Evolutionary conservation across 92 coral and sea anemone species (phyloP).

Genomic region (Plumapathes pennacea): DNA sequence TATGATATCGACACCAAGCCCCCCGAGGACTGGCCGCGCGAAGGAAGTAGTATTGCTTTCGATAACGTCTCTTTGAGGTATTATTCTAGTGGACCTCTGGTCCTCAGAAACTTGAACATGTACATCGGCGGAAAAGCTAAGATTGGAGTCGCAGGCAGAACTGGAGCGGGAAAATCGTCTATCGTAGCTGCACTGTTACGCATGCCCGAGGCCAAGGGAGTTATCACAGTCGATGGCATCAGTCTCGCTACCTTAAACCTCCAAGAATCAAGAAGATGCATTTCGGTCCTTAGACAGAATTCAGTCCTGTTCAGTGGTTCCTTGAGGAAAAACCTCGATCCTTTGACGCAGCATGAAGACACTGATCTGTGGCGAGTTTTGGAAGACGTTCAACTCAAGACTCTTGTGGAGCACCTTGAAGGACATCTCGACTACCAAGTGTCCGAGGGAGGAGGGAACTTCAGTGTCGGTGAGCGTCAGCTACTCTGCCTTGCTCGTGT

Average conservation of each 20-base stretch:
- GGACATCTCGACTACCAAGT: constrained; percentile 77
- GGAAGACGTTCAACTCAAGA: constrained; percentile 62
- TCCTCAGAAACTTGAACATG: constrained; percentile 56
- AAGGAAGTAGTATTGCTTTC: constrained; percentile 58
- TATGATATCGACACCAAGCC: constrained; percentile 69
- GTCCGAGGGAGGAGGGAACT: constrained; percentile 55
- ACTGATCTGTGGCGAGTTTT: constrained; percentile 75
- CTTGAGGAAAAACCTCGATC: constrained; percentile 75
- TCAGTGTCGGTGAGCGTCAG: constrained; percentile 68
- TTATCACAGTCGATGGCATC: constrained; percentile 66
- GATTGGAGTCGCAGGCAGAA: constrained; percentile 86
- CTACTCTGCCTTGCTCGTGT: constrained; percentile 72
- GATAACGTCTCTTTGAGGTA: constrained; percentile 65
- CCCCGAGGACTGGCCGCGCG: constrained; percentile 82
- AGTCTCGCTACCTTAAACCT: constrained; percentile 57
- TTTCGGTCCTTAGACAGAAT: constrained; percentile 64
- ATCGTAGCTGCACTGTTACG: constrained; percentile 72
- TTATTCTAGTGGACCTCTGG: constrained; percentile 43
- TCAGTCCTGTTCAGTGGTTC: constrained; percentile 73
- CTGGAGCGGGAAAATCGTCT: constrained; percentile 80
- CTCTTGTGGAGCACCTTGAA: constrained; percentile 71
- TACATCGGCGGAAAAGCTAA: constrained; percentile 66
- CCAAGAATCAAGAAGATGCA: constrained; percentile 74
- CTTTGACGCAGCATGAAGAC: constrained; percentile 60
- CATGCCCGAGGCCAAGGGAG: constrained; percentile 75